Base-by-base conservation (phyloP, 1,140 invertebrate genomes). In the Drosophila takahashii region DNA sequence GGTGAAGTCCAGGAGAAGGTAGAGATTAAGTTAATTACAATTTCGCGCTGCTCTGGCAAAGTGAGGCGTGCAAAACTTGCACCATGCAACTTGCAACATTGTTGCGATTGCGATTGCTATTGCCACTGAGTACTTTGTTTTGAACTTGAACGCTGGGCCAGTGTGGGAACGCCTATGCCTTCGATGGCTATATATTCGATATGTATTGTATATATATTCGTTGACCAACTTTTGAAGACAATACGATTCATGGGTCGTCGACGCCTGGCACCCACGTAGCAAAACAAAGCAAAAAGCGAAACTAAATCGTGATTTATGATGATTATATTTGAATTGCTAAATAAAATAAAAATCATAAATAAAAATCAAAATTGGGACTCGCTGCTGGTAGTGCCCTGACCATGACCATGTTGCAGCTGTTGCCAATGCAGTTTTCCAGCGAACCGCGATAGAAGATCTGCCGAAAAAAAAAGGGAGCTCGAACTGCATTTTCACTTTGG, bases 261-360 rank as follows among this genome's bases (percentile, higher is more conserved):
- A 34, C 50, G 69, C 18, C 70, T 36, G 62, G 71, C 71, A 64
- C 57, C 70, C 71, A 74, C 50, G 70, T 60, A 41, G 37, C 26
- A 53, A 61, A 58, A 72, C 66, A 72, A 71, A 58, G 27, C 27
- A 18, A 75, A 75, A 75, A 66, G 71, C 72, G 72, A 75, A 75
- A 75, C 72, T 75, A 75, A 75, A 75, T 75, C 72, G 72, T 75
- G 72, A 75, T 75, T 75, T 75, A 75, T 75, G 60, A 75, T 75
- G 72, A 75, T 75, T 75, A 75, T 75, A 75, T 75, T 75, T 75
- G 71, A 75, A 75, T 75, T 75, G 52, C 64, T n/a, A n/a, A n/a
- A n/a, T n/a, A n/a, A n/a, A n/a, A n/a, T n/a, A n/a, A n/a, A n/a
- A n/a, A n/a, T n/a, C n/a, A n/a, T n/a, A n/a, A n/a, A 75, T 75